phyloP scores from a whole-genome alignment of 1,140 invertebrate genomes.

The Propsilocerus akamusi region DNA sequence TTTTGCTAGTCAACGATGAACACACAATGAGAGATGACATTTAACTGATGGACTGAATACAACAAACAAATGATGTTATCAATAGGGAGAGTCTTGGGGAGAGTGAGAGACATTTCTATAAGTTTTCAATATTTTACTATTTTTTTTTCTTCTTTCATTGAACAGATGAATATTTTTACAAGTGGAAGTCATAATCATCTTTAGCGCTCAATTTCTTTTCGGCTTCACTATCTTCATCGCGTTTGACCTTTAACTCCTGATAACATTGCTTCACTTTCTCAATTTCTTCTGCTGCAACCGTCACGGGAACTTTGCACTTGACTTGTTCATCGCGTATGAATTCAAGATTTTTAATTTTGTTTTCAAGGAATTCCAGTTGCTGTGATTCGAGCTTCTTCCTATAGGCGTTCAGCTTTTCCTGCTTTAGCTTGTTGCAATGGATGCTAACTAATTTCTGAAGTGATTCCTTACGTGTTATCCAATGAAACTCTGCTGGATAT shows the following conservation, averaged over 20 bases:
- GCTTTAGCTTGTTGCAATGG: constrained; percentile 42
- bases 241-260: constrained; percentile 20
- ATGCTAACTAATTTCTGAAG: constrained; percentile 39
- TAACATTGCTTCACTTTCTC: constrained; percentile 32
- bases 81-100: too few species aligned
- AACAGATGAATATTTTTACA: background rate
- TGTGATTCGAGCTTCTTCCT: constrained; percentile 37
- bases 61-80: too few species aligned
- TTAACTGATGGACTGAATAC: too few species aligned
- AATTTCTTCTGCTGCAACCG: constrained; percentile 44
- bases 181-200: background rate
- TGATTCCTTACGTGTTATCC: constrained; percentile 44
- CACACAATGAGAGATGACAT: too few species aligned
- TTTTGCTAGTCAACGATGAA: too few species aligned
- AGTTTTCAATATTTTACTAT: too few species aligned
- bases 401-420: constrained; percentile 42
- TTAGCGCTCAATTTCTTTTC: background rate
- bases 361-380: constrained; percentile 43
- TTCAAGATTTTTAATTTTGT: constrained; percentile 36
- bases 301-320: constrained; percentile 36
- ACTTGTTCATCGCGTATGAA: constrained; percentile 53
- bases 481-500: constrained; percentile 29
- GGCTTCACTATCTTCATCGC: constrained; percentile 8
- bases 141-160: too few species aligned
- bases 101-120: too few species aligned